These are phyloP conservation scores for Allobates femoralis DNA, from an alignment of 2,797 vertebrate genomes.

Conservation along the genomic window DNA sequence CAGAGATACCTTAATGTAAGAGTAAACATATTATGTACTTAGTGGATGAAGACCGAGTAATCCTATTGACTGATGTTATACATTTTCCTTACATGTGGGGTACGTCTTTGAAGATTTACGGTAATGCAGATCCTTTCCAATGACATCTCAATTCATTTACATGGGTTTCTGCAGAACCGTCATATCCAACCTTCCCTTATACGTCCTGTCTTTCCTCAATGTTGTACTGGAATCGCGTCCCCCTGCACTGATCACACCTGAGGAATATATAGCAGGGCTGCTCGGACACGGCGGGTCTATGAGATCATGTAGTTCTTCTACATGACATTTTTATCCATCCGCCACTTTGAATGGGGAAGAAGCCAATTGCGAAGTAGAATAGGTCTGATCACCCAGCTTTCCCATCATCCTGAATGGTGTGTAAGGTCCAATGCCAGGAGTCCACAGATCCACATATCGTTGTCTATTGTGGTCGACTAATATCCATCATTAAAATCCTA, in stretches of 20 bases:
- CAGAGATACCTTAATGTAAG: too few relatives aligned
- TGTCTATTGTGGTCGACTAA: background rate
- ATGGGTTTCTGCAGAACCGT: background rate
- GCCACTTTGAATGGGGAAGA: background rate
- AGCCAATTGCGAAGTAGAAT: background rate
- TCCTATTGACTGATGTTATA: too few relatives aligned
- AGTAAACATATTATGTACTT: too few relatives aligned
- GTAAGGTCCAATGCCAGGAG: background rate
- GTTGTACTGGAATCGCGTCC: background rate
- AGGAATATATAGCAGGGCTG: background rate
- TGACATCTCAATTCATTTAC: background rate
- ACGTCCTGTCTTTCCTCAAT: background rate
- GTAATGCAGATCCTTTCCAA: background rate
- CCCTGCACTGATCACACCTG: background rate
- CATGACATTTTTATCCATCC: background rate
- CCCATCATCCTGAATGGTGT: background rate
- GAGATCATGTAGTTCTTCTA: background rate
- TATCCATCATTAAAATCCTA: background rate
- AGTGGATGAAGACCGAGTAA: too few relatives aligned
- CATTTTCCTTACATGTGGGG: too few relatives aligned
- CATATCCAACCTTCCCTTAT: background rate
- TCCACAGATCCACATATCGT: background rate
- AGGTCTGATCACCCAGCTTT: background rate
- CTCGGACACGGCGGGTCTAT: conserved; percentile 2
- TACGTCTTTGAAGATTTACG: background rate